Conservation (phyloP, 92 coral and sea anemone genomes). For the Galaxea fascicularis region DNA sequence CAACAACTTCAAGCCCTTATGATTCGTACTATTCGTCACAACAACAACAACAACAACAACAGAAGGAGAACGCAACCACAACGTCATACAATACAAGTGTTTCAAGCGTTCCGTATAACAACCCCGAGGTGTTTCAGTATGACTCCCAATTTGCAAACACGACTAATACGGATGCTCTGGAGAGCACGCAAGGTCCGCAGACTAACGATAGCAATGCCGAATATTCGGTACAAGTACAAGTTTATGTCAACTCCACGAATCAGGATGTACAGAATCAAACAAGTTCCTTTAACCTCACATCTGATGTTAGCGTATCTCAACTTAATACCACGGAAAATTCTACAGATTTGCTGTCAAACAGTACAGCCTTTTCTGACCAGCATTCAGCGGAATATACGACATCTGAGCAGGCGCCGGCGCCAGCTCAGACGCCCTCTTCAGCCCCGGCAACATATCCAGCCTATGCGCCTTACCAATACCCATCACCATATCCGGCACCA, state of each 20-base stretch:
- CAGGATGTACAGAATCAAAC: constrained; percentile 25
- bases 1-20: background rate
- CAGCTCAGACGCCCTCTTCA: constrained; percentile 58
- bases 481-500: constrained; percentile 60
- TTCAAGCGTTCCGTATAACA: constrained; percentile 1
- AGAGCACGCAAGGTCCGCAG: background rate
- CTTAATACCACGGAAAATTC: background rate
- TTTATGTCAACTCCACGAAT: background rate
- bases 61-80: constrained; percentile 9
- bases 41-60: constrained; percentile 23
- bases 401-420: constrained; percentile 51
- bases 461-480: constrained; percentile 42
- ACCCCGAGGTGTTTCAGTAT: constrained; percentile 15
- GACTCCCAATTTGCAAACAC: constrained; percentile 7
- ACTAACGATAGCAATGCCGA: constrained; percentile 1
- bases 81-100: constrained; percentile 4
- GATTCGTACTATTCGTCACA: constrained; percentile 30
- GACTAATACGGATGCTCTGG: background rate
- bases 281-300: background rate
- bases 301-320: background rate
- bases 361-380: constrained; percentile 16
- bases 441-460: constrained; percentile 51
- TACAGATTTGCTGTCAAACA: background rate
- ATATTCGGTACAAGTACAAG: background rate
- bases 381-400: constrained; percentile 47